These are phyloP conservation scores for Caenorhabditis sinica DNA, from an alignment of 2,888 invertebrate genomes.

Conservation along the genomic window DNA sequence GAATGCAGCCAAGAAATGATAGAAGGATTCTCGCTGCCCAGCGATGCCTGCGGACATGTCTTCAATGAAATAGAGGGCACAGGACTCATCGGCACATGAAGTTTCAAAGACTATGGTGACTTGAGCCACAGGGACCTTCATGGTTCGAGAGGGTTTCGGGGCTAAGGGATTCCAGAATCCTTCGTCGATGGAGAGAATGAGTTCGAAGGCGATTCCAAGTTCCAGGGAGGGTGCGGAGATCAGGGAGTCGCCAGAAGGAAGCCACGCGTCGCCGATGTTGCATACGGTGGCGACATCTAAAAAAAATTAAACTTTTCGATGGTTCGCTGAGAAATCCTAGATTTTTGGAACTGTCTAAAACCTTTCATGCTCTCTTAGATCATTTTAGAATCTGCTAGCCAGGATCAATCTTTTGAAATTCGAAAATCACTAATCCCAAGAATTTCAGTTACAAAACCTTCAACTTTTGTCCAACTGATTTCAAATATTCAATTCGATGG, in stretches of 20 bases:
- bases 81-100: constrained; percentile 85
- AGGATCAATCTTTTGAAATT: no score
- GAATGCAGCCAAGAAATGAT: constrained; percentile 78
- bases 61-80: constrained; percentile 86
- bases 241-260: constrained; percentile 85
- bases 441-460: not conserved
- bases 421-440: no score
- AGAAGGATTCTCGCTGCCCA: constrained; percentile 63
- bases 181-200: constrained; percentile 85
- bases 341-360: constrained; percentile 18
- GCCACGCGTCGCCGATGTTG: constrained; percentile 85
- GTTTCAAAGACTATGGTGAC: constrained; percentile 86
- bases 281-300: constrained; percentile 64
- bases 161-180: constrained; percentile 82
- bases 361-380: no score
- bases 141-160: constrained; percentile 59
- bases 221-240: constrained; percentile 85
- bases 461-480: no score
- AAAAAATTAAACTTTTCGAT: not conserved
- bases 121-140: constrained; percentile 84
- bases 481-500: no score
- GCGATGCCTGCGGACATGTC: constrained; percentile 59
- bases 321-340: no score
- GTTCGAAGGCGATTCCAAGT: constrained; percentile 85
- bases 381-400: no score